Evolutionary conservation across 2,888 invertebrate genomes (phyloP).

Genomic region (Fissipunctia ypsillon): DNA sequence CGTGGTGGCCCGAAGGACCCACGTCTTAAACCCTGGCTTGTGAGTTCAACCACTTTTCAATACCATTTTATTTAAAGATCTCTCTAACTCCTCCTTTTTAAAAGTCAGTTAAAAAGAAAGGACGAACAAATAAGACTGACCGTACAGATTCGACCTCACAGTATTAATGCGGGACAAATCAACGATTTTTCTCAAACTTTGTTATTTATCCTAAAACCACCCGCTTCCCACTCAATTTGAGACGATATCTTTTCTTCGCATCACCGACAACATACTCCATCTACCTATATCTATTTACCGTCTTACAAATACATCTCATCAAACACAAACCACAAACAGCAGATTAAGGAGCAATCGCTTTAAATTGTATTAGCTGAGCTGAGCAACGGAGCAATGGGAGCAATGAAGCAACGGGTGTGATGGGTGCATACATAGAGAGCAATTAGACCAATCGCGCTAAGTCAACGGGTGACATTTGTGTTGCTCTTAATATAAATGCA

Average conservation of each 20-base stretch:
- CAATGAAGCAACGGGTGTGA: conserved; percentile 10
- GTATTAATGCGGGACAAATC: neutral
- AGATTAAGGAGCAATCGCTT: conserved; percentile 48
- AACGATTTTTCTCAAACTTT: neutral
- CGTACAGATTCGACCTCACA: too few species aligned
- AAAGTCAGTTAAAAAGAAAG: too few species aligned
- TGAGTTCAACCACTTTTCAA: neutral
- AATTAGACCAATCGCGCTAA: conserved; percentile 55
- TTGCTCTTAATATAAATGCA: conserved; percentile 53
- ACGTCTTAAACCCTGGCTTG: too few species aligned
- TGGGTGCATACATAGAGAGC: conserved; percentile 33
- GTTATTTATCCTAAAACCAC: too few species aligned
- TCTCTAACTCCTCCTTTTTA: too few species aligned
- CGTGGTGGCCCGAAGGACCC: too few species aligned
- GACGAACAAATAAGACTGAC: too few species aligned
- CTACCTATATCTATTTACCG: neutral
- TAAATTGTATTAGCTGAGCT: conserved; percentile 48
- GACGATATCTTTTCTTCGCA: too few species aligned
- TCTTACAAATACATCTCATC: conserved; percentile 10
- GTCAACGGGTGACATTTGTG: conserved; percentile 51
- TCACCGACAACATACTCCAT: neutral
- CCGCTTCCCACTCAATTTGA: too few species aligned
- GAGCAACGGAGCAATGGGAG: conserved; percentile 19
- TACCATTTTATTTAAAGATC: too few species aligned
- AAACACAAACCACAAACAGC: conserved; percentile 23